Evolutionary conservation across 1,140 invertebrate genomes (phyloP), one percentile per base, ranked within the genome.

Genomic region (Nephila pilipes): DNA sequence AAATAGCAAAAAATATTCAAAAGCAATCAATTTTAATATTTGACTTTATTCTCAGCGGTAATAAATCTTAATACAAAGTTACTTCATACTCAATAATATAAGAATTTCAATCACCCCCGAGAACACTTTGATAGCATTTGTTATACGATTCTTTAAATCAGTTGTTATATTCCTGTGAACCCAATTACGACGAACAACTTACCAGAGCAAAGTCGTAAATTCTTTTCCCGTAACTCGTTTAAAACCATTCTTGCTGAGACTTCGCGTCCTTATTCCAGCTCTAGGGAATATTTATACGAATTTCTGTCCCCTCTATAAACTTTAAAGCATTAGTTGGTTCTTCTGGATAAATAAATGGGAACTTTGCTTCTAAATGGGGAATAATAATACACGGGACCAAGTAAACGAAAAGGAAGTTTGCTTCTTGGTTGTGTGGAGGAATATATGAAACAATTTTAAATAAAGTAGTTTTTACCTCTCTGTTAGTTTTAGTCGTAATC

Each of bases 201-300:
- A 2, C 38, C 80, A 46, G 22, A 81, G 54, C 54, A 29, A 81
- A 81, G 80, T 81, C 80, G 46, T 81, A 81, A 81, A 81, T 81
- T 81, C 80, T 81, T 81, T 81, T 46, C 80, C 80, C 38, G 46
- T 81, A 81, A 81, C 80, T 81, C 80, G 80, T 81, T 81, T 81
- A 81, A 81, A 81, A 81, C 80, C 36, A 81, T 81, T 55, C 80
- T 81, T 22, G 80, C 25, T 29, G 22, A 81, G 25, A 54, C 25
- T 75, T 36, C 69, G 29, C 69, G 14, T 75, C 69, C 29, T 36
- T 32, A 75, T 36, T 29, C 69, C 18, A 32, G 69, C 69, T 75
- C 69, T 6, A 75, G 69, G 69, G 69, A 75, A 75, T 75, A 75
- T 75, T 75, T 75, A 75, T 75, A 75, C 69, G 69, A 36, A 75